These are phyloP conservation scores for Strongylocentrotus purpuratus DNA, from an alignment of 35 echinoderm and acorn worm species.

Conservation along the genomic window DNA sequence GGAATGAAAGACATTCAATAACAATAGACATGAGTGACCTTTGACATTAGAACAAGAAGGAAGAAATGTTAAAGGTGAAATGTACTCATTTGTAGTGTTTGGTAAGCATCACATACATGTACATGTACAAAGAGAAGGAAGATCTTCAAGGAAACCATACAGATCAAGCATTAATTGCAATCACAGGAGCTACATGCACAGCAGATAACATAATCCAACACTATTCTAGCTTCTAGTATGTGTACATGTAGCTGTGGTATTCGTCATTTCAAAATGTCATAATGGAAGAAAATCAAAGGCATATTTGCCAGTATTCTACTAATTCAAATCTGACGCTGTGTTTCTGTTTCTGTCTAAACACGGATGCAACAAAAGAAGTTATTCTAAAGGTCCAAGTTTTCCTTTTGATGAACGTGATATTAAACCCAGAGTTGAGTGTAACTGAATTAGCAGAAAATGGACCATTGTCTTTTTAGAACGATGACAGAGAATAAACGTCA, in stretches of 20 bases:
- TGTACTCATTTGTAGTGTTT: not conserved
- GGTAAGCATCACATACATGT: not conserved
- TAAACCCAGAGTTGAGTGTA: no score
- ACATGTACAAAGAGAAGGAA: not conserved
- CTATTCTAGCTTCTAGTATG: not conserved
- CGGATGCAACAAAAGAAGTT: no score
- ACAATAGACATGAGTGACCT: not conserved
- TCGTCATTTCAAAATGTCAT: not conserved
- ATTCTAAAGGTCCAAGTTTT: no score
- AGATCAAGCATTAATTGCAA: no score
- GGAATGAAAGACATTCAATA: slow-evolving; percentile 3
- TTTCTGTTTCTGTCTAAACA: no score
- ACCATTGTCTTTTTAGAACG: no score
- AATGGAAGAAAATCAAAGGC: not conserved
- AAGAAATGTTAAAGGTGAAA: not conserved
- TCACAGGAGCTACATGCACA: not conserved
- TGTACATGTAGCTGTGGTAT: not conserved
- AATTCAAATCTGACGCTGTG: no score
- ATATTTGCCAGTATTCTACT: no score
- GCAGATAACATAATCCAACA: not conserved
- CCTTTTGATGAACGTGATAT: no score
- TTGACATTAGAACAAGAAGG: not conserved
- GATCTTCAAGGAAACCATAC: no score
- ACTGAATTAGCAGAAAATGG: no score
- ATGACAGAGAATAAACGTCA: no score